Evolutionary conservation across 2,888 invertebrate species (phyloP).

Genomic region (Drosophila phalerata): DNA sequence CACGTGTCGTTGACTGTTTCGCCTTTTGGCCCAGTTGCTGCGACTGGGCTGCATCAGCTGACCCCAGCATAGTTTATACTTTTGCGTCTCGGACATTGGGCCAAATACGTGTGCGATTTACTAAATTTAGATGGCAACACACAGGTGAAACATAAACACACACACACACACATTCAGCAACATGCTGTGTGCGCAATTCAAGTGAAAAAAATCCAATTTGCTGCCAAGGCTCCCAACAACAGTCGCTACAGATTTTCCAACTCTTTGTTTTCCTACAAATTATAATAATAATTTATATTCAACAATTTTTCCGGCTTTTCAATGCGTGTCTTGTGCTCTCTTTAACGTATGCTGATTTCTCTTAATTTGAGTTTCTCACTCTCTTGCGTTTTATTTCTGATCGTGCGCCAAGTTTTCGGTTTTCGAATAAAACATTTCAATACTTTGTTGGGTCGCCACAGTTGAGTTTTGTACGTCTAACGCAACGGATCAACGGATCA

Average conservation of each 20-base stretch:
- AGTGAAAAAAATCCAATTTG: slow-evolving; percentile 50
- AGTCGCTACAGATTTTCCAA: slow-evolving; percentile 30
- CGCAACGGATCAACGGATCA: slow-evolving; percentile 74
- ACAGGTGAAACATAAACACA: slow-evolving; percentile 67
- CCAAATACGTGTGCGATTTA: slow-evolving; percentile 81
- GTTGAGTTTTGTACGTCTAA: slow-evolving; percentile 75
- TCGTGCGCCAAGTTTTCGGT: slow-evolving; percentile 65
- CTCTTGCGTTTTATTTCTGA: slow-evolving; percentile 71
- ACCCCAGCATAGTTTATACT: slow-evolving; percentile 77
- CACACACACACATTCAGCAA: slow-evolving; percentile 1
- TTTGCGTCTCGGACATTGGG: slow-evolving; percentile 77
- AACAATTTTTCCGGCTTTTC: slow-evolving; percentile 63
- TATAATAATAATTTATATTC: slow-evolving; percentile 40
- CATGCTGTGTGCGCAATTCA: slow-evolving; percentile 61
- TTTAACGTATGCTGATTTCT: slow-evolving; percentile 6
- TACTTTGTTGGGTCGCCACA: slow-evolving; percentile 67
- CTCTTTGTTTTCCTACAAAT: slow-evolving; percentile 53
- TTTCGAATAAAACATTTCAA: slow-evolving; percentile 79
- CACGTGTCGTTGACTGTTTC: slow-evolving; percentile 77
- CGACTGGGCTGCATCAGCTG: slow-evolving; percentile 52
- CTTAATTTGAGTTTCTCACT: slow-evolving; percentile 31
- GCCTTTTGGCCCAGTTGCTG: slow-evolving; percentile 76
- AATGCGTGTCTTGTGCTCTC: slow-evolving; percentile 13
- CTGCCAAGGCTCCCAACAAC: slow-evolving; percentile 57
- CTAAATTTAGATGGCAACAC: slow-evolving; percentile 65